Conservation (phyloP, 1,140 invertebrate genomes). For the Potamilus streckersoni region DNA sequence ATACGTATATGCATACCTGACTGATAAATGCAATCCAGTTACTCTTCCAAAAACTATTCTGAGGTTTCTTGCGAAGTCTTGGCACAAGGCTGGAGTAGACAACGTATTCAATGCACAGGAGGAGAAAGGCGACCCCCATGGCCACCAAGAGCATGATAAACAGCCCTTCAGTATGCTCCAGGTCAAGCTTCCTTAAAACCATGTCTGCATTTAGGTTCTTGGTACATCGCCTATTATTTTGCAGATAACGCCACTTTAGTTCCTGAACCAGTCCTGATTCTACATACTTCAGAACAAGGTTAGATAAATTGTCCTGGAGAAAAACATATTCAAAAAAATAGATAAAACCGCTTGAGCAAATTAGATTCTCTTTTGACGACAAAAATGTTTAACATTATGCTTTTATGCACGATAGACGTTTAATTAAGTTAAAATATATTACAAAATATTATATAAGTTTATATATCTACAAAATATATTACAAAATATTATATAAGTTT, state of each 20-base stretch:
- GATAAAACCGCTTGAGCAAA: too few relatives aligned
- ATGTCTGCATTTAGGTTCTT: neutral
- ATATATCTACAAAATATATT: too few relatives aligned
- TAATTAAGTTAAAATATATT: too few relatives aligned
- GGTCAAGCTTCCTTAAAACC: neutral
- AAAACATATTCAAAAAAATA: too few relatives aligned
- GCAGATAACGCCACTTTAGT: slow-evolving; percentile 37
- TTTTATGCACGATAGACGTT: too few relatives aligned
- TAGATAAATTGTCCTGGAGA: slow-evolving; percentile 10
- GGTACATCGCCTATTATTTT: slow-evolving; percentile 5
- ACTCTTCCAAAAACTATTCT: slow-evolving; percentile 87
- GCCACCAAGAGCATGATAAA: slow-evolving; percentile 86
- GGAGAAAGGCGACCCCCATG: slow-evolving; percentile 81
- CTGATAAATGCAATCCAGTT: slow-evolving; percentile 94
- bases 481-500: too few relatives aligned
- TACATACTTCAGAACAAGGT: slow-evolving; percentile 32
- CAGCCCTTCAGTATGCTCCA: slow-evolving; percentile 72
- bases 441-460: too few relatives aligned
- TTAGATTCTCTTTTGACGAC: too few relatives aligned
- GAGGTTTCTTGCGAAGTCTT: slow-evolving; percentile 81
- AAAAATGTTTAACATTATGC: too few relatives aligned
- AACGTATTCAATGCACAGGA: slow-evolving; percentile 86
- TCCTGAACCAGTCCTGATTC: slow-evolving; percentile 42
- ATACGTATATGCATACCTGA: slow-evolving; percentile 72
- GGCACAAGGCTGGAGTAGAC: slow-evolving; percentile 87